A percentile compares a stretch with the other conserved stretches of the same genome.
phyloP scores from a whole-genome alignment of 2,113 vertebrate genomes.

The Toxotes jaculatrix region DNA sequence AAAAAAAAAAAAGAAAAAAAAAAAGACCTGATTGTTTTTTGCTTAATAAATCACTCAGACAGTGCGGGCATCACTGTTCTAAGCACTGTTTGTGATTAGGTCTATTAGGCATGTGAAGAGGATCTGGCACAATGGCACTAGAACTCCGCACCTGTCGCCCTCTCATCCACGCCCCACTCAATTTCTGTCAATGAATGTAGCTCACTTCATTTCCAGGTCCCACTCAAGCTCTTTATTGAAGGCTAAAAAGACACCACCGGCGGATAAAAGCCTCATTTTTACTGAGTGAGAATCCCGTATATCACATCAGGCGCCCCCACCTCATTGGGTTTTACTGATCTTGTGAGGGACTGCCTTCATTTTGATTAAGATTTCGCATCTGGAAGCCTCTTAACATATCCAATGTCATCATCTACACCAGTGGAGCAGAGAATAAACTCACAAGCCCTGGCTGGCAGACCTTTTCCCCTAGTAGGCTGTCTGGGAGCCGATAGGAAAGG shows the following conservation, averaged over 20 bases:
- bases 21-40: constrained; percentile 18
- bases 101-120: constrained; percentile 56
- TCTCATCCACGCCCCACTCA: constrained; percentile 54
- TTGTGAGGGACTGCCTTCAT: constrained; percentile 39
- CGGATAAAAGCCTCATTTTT: constrained; percentile 69
- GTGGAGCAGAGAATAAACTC: constrained; percentile 56
- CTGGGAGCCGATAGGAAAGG: constrained; percentile 32
- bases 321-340: constrained; percentile 77
- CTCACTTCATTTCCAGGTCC: constrained; percentile 71
- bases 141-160: constrained; percentile 66
- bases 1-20: no score
- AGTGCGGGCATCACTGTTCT: constrained; percentile 2
- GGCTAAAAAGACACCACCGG: constrained; percentile 67
- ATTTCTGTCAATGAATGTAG: constrained; percentile 56
- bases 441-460: constrained; percentile 15
- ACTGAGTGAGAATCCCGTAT: constrained; percentile 59
- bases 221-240: constrained; percentile 65
- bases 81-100: constrained; percentile 47
- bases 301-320: constrained; percentile 60
- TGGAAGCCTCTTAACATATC: constrained; percentile 49
- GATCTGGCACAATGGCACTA: constrained; percentile 53
- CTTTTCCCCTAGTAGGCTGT: constrained; percentile 18
- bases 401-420: constrained; percentile 47
- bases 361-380: constrained; percentile 75
- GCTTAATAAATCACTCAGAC: constrained; percentile 25